Evolutionary conservation across 2,797 vertebrate genomes (phyloP), one percentile per base, ranked within the genome.

Genomic region (Pagetopsis macropterus): DNA sequence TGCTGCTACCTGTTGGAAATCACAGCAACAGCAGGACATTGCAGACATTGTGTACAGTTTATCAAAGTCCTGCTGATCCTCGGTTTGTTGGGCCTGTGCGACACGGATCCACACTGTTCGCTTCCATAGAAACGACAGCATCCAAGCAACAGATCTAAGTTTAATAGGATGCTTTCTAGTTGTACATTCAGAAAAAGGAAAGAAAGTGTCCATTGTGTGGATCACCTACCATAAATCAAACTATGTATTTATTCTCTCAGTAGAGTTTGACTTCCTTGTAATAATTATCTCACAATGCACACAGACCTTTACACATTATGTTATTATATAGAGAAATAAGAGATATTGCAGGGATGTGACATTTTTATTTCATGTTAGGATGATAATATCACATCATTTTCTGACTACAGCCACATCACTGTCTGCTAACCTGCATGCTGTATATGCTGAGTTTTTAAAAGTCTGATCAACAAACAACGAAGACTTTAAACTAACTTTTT

Each of bases 1-100:
- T 52, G 67, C 27, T 76, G 52, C 76, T 76, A 76, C 79, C 55
- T 78, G 77, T 83, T 77, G 55, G 79, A 76, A 78, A 66, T 80
- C 17, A 13, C 57, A 75, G 37, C 57, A 62, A 58, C 84, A 81
- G 45, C 70, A 63, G 51, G 75, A 61, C n/a, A 65, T 54, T 50
- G 37, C 59, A 71, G 37, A 23, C 44, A 19, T 46, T 62, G 56
- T 62, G 64, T 49, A 5, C 6, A 44, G 33, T 72, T 19, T 58
- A 44, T 73, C 54, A 41, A 31, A 61, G 44, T 11, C 9, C 10
- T 23, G 64, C n/a, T 63, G 23, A 58, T 19, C 7, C 23, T 61
- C 1, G 23, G 27, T 27, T 56, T 82, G 14, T 66, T 6, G 17
- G 5, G 17, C 9, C 46, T 54, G 31, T 63, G 41, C 3, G 21